These are phyloP conservation scores for Taenioides sp. DNA, from an alignment of 2,797 vertebrate genomes.

Conservation along the genomic window DNA sequence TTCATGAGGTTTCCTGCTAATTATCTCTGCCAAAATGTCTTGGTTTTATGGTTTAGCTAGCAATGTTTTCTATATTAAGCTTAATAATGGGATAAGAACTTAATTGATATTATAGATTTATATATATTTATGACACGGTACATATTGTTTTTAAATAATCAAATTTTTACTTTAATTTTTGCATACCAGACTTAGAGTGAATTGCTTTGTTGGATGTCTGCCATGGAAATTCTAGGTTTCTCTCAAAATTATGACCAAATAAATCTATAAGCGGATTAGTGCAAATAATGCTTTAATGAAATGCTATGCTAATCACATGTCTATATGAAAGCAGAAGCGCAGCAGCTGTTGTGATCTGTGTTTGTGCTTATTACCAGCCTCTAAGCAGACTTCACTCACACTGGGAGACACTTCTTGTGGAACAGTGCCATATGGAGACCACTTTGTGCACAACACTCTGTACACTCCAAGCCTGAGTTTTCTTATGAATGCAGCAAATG, in stretches of 20 bases:
- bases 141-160: background rate
- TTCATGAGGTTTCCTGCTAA: background rate
- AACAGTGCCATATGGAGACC: slow-evolving; percentile 39
- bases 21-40: background rate
- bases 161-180: background rate
- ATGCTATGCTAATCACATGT: slow-evolving; percentile 8
- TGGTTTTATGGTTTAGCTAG: background rate
- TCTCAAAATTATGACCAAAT: background rate
- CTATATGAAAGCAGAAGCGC: slow-evolving; percentile 35
- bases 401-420: slow-evolving; percentile 19
- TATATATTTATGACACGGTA: background rate
- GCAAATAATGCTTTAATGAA: slow-evolving; percentile 1
- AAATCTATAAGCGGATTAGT: background rate
- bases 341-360: slow-evolving; percentile 49
- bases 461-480: slow-evolving; percentile 10
- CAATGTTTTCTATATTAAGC: too few relatives aligned
- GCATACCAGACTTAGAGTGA: background rate
- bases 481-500: slow-evolving; percentile 25
- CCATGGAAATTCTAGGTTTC: background rate
- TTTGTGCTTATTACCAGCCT: slow-evolving; percentile 22
- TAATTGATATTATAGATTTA: too few relatives aligned
- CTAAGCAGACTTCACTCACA: slow-evolving; percentile 30
- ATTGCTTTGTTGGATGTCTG: background rate
- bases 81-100: too few relatives aligned
- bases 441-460: slow-evolving; percentile 24